Base-by-base conservation (phyloP, 2,797 vertebrate species). In the Sciurus carolinensis region DNA sequence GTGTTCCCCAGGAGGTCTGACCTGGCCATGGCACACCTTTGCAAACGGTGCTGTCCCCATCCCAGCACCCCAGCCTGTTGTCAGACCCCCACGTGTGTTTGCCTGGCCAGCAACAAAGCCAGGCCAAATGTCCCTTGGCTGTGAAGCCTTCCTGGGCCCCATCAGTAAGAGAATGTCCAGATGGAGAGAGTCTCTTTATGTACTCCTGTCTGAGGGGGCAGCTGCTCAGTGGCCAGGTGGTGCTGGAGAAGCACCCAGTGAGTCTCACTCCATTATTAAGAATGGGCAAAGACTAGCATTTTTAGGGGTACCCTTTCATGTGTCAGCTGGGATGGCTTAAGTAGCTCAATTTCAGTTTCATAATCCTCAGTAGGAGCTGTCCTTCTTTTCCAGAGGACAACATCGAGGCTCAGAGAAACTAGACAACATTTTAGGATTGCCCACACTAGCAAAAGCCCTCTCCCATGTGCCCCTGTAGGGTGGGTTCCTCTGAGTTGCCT, bases 381-480 rank as follows among this genome's bases (percentile, higher is more conserved):
- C 9, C 36, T 94, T 39, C 17, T 33, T 52, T 36, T 84, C 64
- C 28, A 72, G 71, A 18, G 80, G 20, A 86, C 20, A 28, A 86
- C 24, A n/a, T 15, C 7, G 7, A 67, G 6, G 33, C 20, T 66
- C 64, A 66, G 64, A 66, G 64, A 66, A 14, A 42, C 26, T 42
- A 66, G 91, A 86, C 4, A 22, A 3, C 24, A 79, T 66, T 24
- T 39, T 3, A 33, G 28, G 47, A 24, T 59, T 54, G 28, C n/a
- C 42, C 6, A 5, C 64, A 36, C 39, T 5, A 5, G 86, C 81
- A 9, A 73, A 44, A 22, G 39, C 5, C 87, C 57, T 10, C 24
- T 50, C 18, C 28, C 30, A 18, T 1, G 33, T 0, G 3, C 5
- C 12, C 44, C 47, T 50, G 20, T 5, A 0, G 10, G 44, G 14